These are phyloP conservation scores for Colossoma macropomum DNA, from an alignment of 2,113 vertebrate species.

Conservation along the genomic window DNA sequence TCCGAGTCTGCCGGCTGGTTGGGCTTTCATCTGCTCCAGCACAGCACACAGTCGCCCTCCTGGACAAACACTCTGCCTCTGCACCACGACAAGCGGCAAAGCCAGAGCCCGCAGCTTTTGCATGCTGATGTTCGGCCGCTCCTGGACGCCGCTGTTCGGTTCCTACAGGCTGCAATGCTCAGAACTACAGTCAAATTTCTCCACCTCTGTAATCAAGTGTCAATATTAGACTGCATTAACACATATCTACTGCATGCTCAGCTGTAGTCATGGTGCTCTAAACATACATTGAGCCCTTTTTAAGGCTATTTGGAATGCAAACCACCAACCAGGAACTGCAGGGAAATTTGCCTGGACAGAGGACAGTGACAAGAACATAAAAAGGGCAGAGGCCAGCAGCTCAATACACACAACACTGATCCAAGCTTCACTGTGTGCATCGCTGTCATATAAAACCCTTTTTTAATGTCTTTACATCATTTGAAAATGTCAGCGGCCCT, in stretches of 20 bases:
- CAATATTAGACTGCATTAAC: conserved; percentile 26
- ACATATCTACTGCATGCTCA: neutral
- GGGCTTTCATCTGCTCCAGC: conserved; percentile 70
- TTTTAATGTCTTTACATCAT: too few relatives aligned
- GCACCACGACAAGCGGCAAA: conserved; percentile 60
- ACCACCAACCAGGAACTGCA: conserved; percentile 59
- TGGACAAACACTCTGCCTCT: conserved; percentile 68
- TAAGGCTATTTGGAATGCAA: conserved; percentile 60
- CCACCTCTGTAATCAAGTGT: conserved; percentile 9
- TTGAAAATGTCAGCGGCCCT: too few relatives aligned
- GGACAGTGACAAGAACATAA: conserved; percentile 7
- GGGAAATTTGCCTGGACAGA: conserved; percentile 58
- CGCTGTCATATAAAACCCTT: too few relatives aligned
- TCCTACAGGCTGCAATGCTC: neutral
- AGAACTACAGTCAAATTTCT: conserved; percentile 16
- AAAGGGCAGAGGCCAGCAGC: neutral
- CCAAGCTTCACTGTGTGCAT: too few relatives aligned
- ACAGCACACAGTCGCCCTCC: conserved; percentile 73
- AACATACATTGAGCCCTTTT: conserved; percentile 47
- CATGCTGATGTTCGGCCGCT: neutral
- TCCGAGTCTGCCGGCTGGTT: conserved; percentile 63
- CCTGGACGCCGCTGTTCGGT: too few relatives aligned
- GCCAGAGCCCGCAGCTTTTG: neutral
- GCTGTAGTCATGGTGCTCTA: conserved; percentile 23
- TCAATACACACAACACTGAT: neutral